Conservation (phyloP, 2,113 vertebrate species). For the Neogale vison region DNA sequence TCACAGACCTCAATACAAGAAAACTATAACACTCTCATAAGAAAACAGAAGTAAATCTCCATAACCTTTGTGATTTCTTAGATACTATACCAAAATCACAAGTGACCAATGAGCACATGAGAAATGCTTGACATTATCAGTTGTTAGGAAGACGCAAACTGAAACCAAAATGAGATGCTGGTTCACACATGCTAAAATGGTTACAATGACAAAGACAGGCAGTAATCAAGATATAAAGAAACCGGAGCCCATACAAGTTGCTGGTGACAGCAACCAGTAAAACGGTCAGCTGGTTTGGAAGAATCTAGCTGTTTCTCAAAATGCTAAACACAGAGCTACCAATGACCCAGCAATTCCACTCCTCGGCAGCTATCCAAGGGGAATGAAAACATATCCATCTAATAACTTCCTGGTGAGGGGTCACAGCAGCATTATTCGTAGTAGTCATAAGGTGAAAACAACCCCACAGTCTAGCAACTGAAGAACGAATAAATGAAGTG, state of each 20-base stretch:
- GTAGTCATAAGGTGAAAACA: not conserved
- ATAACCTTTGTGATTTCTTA: not conserved
- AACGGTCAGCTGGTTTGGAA: not conserved
- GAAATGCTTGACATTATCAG: not conserved
- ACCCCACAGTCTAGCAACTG: not conserved
- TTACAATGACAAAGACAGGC: not conserved
- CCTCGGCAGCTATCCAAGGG: not conserved
- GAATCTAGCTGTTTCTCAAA: not conserved
- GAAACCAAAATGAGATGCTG: not conserved
- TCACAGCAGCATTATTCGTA: not conserved
- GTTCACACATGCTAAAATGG: not conserved
- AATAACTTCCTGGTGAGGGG: not conserved
- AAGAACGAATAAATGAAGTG: not conserved
- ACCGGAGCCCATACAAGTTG: not conserved
- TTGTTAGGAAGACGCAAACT: not conserved
- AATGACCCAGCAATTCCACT: not conserved
- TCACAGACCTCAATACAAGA: not conserved
- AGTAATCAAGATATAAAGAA: not conserved
- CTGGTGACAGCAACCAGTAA: not conserved
- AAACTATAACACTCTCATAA: not conserved
- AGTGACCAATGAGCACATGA: not conserved
- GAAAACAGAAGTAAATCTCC: not conserved
- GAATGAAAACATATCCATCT: not conserved
- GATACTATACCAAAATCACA: not conserved
- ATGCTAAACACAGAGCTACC: not conserved